A percentile compares a stretch with the other conserved stretches of the same genome.
These are phyloP conservation scores for Aspidapion aeneum DNA, from an alignment of 2,888 invertebrate genomes.

Conservation along the genomic window DNA sequence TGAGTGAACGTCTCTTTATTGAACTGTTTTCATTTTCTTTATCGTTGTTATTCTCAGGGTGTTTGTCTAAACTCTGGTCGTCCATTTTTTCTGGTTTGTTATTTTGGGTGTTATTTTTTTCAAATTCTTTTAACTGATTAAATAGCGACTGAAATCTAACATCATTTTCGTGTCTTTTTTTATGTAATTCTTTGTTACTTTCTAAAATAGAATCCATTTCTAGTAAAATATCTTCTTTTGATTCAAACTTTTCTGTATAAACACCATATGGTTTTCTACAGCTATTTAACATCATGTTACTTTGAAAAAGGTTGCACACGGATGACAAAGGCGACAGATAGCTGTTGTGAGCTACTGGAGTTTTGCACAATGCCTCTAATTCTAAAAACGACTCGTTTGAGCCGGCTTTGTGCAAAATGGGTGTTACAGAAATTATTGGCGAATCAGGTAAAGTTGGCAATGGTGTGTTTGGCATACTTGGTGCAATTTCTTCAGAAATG, in stretches of 20 bases:
- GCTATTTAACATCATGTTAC: constrained; percentile 13
- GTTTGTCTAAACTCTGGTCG: too few species aligned
- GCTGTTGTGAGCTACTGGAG: constrained; percentile 5
- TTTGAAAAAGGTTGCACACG: constrained; percentile 16
- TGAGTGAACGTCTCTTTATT: constrained; percentile 10
- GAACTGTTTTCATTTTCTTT: constrained; percentile 10
- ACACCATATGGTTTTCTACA: not conserved
- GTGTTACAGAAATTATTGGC: not conserved
- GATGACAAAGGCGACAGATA: constrained; percentile 9
- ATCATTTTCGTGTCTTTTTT: constrained; percentile 8
- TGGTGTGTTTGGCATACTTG: not conserved
- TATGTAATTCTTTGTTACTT: constrained; percentile 7
- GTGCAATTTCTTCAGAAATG: not conserved
- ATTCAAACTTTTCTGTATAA: too few species aligned
- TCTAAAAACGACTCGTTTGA: constrained; percentile 4
- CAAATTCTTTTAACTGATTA: not conserved
- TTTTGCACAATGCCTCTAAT: constrained; percentile 11
- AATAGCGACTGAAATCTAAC: constrained; percentile 1
- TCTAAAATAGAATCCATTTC: constrained; percentile 5
- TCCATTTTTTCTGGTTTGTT: not conserved
- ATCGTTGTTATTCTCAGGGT: not conserved
- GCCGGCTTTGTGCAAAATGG: constrained; percentile 3
- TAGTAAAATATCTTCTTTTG: constrained; percentile 4
- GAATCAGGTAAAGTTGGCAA: not conserved
- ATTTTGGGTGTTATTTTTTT: not conserved